Conservation (phyloP, 2,888 invertebrate species). For the Sarcophaga rosellei region DNA sequence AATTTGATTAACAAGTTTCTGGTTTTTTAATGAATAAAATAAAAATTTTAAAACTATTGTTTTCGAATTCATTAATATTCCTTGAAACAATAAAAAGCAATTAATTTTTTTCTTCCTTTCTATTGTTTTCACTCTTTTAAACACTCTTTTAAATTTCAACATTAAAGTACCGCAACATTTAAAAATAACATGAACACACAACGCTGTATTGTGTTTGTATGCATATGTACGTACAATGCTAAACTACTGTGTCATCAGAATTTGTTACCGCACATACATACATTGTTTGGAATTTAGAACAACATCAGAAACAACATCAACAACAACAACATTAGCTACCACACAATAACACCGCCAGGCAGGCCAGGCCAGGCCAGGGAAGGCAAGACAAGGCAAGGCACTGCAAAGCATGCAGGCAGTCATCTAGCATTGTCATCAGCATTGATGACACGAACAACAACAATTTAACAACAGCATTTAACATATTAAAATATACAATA, state of each 20-base stretch:
- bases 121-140: neutral
- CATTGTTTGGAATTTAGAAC: constrained; percentile 67
- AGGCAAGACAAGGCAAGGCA: too few relatives aligned
- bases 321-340: constrained; percentile 37
- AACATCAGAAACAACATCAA: constrained; percentile 43
- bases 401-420: neutral
- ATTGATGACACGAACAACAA: neutral
- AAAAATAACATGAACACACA: constrained; percentile 25
- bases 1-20: neutral
- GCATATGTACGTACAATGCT: constrained; percentile 26
- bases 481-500: neutral
- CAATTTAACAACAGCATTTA: neutral
- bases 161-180: constrained; percentile 24
- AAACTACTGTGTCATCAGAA: constrained; percentile 63
- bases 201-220: neutral
- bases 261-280: constrained; percentile 46
- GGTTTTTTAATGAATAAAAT: neutral
- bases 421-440: neutral
- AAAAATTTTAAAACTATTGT: neutral
- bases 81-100: too few relatives aligned
- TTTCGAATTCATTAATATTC: too few relatives aligned
- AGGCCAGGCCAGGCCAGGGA: neutral
- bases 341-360: neutral
- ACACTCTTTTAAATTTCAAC: neutral
- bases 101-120: too few relatives aligned